Evolutionary conservation across 2,113 vertebrate species (phyloP), one percentile per base, ranked within the genome.

Genomic region (Oceanodroma tethys): DNA sequence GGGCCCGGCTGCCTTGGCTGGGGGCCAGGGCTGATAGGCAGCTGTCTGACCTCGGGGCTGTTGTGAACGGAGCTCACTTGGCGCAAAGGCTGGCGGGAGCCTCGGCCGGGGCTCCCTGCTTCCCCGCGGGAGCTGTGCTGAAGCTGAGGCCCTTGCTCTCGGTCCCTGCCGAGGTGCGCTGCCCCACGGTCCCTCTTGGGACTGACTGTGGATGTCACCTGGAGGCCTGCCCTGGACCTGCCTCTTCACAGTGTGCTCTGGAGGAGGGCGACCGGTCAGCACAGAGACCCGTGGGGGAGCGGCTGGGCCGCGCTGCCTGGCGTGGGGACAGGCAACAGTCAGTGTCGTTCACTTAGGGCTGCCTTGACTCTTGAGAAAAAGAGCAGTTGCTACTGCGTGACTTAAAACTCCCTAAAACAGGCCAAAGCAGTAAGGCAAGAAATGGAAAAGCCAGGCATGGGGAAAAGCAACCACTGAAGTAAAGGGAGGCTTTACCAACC

Each of bases 21-120:
- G 13, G 13, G 26, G 60, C 88, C 92, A 87, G 81, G 32, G n/a
- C 90, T 65, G 95, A 93, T 90, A 96, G 93, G 90, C 92, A 93
- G 93, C 81, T 72, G 73, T 42, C 78, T 92, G 94, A 75, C 94
- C 94, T 92, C 60, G 74, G 81, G 43, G 88, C 85, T 85, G 90
- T 16, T 66, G n/a, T 13, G 29, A 48, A 38, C 1, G 13, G 22
- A 81, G 85, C 79, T 86, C 22, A 0, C 58, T 68, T 7, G 67
- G 45, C 1, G 0, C 58, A 80, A 20, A 82, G 4, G 1, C 70
- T 23, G 32, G 15, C 43, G 10, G 60, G 56, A 86, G 70, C 60
- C 72, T 85, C 1, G 3, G 36, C 34, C 7, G 63, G 29, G 88
- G 27, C 86, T 90, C 60, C 38, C 26, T 25, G 21, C 40, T 36